Evolutionary conservation across 2,888 invertebrate genomes (phyloP), one percentile per base, ranked within the genome.

Genomic region (Acheta domesticus): DNA sequence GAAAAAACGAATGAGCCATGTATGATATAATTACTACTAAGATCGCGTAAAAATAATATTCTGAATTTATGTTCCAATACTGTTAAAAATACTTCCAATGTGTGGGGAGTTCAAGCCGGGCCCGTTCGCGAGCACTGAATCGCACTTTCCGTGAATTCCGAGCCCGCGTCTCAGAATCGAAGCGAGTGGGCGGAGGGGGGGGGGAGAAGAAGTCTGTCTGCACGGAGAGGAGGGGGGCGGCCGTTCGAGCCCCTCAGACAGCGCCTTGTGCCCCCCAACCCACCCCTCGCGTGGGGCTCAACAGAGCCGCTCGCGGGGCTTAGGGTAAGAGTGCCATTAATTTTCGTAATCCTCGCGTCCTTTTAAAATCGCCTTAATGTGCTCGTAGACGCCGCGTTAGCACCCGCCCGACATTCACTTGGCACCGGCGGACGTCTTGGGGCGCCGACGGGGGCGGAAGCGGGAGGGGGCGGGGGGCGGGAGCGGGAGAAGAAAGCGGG

Each of bases 361-460:
- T 62, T 62, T 62, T 62, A 62, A 62, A 62, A 62, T 62, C 62
- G 62, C 62, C 62, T 62, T 62, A 62, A 62, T 62, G 62, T 62
- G 62, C 62, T 62, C 62, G 62, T 62, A 62, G 62, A 62, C 62
- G 62, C 36, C 62, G 62, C 62, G 62, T 62, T 62, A 62, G 62
- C 62, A 62, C 62, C 62, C 62, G 62, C 16, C 14, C 62, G 62
- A 62, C 62, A 62, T 62, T 62, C 62, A 62, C 62, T 62, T 62
- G 62, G 62, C 62, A 62, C 16, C 62, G 62, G n/a, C 16, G 62
- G 36, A 62, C 62, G 62, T 62, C 16, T 62, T 36, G 36, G 36
- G 36, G 8, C 36, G 36, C 62, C n/a, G 62, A 14, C 11, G 62
- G 62, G 8, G 8, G 62, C 14, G 62, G 14, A n/a, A 62, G 62